Evolutionary conservation across 2,113 vertebrate genomes (phyloP).

Genomic region (Gymnorhina tibicen): DNA sequence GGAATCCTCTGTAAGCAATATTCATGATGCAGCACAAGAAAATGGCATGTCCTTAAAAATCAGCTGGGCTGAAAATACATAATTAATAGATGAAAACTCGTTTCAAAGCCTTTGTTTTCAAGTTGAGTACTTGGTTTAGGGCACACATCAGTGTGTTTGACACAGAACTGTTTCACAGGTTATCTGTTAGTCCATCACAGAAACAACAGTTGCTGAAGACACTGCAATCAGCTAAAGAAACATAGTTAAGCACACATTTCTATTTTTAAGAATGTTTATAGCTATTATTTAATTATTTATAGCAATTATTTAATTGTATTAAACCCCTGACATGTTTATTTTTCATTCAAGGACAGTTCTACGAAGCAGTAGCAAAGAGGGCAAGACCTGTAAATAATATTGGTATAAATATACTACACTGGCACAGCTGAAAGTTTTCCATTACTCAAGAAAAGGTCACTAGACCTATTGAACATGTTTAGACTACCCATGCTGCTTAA

Average conservation of each 20-base stretch:
- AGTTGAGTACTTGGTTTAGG: neutral
- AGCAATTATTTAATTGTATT: conserved; percentile 51
- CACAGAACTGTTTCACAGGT: neutral
- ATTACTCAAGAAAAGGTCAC: conserved; percentile 67
- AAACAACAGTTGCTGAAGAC: neutral
- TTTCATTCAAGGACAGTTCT: conserved; percentile 33
- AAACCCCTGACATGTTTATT: conserved; percentile 2
- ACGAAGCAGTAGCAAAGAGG: conserved; percentile 35
- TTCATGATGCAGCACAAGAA: neutral
- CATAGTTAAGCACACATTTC: neutral
- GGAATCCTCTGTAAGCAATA: neutral
- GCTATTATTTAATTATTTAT: too few species aligned
- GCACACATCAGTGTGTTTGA: neutral
- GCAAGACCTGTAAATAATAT: conserved; percentile 66
- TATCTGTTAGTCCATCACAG: neutral
- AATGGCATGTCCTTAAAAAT: neutral
- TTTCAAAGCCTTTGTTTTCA: neutral
- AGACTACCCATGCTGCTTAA: conserved; percentile 58
- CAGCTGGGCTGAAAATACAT: neutral
- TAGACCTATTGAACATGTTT: conserved; percentile 61
- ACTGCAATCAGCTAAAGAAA: neutral
- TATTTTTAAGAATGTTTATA: conserved; percentile 4
- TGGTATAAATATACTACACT: conserved; percentile 61
- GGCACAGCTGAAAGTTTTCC: conserved; percentile 60
- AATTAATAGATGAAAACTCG: neutral